Percentiles rank a stretch among this genome's conserved stretches.
Evolutionary conservation across 1,140 invertebrate species (phyloP).

Genomic region (Babylonia areolata): DNA sequence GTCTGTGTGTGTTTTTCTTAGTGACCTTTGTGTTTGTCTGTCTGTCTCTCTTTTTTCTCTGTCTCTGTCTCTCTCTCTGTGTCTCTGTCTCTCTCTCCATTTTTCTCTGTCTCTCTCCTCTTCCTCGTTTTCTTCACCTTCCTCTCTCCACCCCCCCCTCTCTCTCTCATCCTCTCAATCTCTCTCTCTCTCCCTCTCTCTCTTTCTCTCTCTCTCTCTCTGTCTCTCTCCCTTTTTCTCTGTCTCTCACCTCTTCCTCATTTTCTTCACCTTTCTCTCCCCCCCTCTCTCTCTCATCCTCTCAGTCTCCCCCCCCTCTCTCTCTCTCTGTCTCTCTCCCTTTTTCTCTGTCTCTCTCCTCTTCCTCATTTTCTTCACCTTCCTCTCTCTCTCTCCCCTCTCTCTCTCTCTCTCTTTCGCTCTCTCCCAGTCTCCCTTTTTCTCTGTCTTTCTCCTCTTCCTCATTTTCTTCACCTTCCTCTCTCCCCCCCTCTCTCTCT

Average conservation of each 20-base stretch:
- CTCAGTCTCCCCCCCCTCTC: no score
- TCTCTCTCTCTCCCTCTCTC: not conserved
- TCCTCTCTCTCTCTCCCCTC: not conserved
- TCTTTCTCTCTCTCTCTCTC: constrained; percentile 23
- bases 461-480: no score
- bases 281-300: not conserved
- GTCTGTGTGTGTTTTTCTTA: not conserved
- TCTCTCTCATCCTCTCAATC: not conserved
- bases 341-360: not conserved
- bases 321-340: not conserved
- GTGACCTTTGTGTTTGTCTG: not conserved
- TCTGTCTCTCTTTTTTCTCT: not conserved
- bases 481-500: no score
- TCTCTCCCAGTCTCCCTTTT: no score
- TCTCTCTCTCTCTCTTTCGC: constrained; percentile 1
- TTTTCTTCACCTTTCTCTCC: not conserved
- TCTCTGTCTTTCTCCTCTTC: not conserved
- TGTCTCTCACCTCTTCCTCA: constrained; percentile 5
- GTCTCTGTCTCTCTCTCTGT: not conserved
- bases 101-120: not conserved
- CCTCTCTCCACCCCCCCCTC: not conserved
- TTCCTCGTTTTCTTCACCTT: not conserved
- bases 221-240: constrained; percentile 29
- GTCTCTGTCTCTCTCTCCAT: not conserved
- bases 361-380: not conserved